Evolutionary conservation across 2,797 vertebrate species (phyloP).

Genomic region (Lagocephalus sceleratus): DNA sequence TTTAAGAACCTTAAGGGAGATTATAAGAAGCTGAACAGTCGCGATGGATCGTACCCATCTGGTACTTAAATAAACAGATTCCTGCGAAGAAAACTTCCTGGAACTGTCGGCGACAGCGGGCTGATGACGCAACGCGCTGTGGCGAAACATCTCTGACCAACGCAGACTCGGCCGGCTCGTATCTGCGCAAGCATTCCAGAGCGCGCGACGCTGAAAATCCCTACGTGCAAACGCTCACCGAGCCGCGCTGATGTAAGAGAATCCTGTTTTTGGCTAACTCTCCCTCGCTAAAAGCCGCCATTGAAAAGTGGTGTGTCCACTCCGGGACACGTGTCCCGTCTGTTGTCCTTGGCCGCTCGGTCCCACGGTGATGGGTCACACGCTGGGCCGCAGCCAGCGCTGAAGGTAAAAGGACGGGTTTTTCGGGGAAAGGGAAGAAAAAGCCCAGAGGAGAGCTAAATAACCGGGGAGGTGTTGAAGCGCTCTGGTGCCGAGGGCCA

Average conservation of each 20-base stretch:
- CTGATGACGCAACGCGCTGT: constrained; percentile 13
- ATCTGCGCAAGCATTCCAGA: constrained; percentile 48
- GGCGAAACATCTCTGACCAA: constrained; percentile 58
- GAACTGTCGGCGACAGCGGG: no score
- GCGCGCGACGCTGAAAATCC: constrained; percentile 2
- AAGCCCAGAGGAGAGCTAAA: constrained; percentile 59
- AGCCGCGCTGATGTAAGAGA: constrained; percentile 17
- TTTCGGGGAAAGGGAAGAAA: constrained; percentile 20
- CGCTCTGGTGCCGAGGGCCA: constrained; percentile 57
- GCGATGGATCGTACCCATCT: no score
- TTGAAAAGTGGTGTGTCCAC: constrained; percentile 24
- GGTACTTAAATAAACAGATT: no score
- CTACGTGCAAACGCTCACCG: constrained; percentile 4
- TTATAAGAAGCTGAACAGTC: no score
- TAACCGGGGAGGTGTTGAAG: constrained; percentile 53
- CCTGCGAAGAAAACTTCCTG: no score
- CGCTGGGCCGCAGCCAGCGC: constrained; percentile 17
- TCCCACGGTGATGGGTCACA: no score
- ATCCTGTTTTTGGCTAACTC: constrained; percentile 25
- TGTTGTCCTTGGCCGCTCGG: constrained; percentile 20
- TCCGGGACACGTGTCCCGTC: constrained; percentile 22
- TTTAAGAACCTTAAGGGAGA: no score
- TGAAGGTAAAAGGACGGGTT: constrained; percentile 44
- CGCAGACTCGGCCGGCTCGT: constrained; percentile 47
- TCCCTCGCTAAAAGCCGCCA: constrained; percentile 4